These are phyloP conservation scores for Brachynemurus nebulosus DNA, from an alignment of 2,888 invertebrate species.

Conservation along the genomic window DNA sequence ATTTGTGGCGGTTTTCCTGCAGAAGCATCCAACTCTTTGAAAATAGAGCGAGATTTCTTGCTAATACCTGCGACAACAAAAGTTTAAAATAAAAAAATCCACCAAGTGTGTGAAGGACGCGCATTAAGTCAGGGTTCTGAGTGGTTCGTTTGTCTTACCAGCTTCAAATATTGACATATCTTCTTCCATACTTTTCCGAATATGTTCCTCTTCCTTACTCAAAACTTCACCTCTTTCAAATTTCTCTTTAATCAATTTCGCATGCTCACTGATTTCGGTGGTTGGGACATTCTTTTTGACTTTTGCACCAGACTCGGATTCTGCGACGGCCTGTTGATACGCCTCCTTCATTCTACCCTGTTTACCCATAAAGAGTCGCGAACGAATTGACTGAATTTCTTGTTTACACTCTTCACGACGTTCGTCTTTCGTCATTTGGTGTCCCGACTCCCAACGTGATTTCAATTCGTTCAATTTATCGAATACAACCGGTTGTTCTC, in stretches of 20 bases:
- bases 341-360: constrained; percentile 81
- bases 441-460: constrained; percentile 54
- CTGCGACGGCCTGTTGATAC: constrained; percentile 80
- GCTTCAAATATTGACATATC: constrained; percentile 69
- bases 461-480: constrained; percentile 75
- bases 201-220: constrained; percentile 42
- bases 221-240: constrained; percentile 68
- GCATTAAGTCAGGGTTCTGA: constrained; percentile 9
- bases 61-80: constrained; percentile 70
- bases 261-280: constrained; percentile 38
- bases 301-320: constrained; percentile 46
- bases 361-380: constrained; percentile 75
- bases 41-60: constrained; percentile 74
- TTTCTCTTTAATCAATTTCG: constrained; percentile 56
- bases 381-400: constrained; percentile 76
- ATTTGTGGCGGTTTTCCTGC: constrained; percentile 48
- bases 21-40: constrained; percentile 72
- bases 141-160: constrained; percentile 42
- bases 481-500: constrained; percentile 66
- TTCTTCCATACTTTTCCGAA: constrained; percentile 43
- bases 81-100: too few species aligned
- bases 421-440: constrained; percentile 41
- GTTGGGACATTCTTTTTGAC: constrained; percentile 37
- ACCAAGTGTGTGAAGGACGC: too few species aligned
- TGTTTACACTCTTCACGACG: constrained; percentile 72